Evolutionary conservation across 2,888 invertebrate genomes (phyloP).

Genomic region (Blera fallax): DNA sequence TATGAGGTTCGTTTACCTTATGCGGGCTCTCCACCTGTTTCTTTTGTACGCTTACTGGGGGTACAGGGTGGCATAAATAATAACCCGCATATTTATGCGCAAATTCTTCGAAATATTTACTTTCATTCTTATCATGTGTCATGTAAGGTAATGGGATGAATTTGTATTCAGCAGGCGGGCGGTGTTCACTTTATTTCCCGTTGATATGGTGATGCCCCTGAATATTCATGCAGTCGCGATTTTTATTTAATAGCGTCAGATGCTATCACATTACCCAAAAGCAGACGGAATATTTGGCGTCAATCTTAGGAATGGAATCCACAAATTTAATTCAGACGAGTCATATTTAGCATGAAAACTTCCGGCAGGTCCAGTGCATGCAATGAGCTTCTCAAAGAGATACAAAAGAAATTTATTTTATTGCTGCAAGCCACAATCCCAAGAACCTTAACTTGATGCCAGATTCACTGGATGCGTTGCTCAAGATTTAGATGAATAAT

Average conservation of each 20-base stretch:
- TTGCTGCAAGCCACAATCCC: no score
- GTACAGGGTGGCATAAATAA: neutral
- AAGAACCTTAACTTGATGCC: no score
- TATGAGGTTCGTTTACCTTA: constrained; percentile 58
- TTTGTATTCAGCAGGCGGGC: constrained; percentile 53
- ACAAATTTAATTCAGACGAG: neutral
- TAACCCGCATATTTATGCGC: constrained; percentile 47
- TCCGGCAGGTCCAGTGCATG: neutral
- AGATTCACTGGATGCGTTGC: no score
- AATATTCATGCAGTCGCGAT: constrained; percentile 48
- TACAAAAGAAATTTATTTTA: no score
- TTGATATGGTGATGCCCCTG: constrained; percentile 44
- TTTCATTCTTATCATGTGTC: constrained; percentile 65
- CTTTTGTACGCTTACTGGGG: constrained; percentile 46
- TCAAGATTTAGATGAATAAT: no score
- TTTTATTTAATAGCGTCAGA: constrained; percentile 41
- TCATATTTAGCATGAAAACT: neutral
- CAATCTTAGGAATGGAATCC: neutral
- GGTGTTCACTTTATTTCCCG: constrained; percentile 47
- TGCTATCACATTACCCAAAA: neutral
- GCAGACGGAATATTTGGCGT: neutral
- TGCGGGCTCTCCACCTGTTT: constrained; percentile 68
- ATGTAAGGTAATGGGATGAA: constrained; percentile 23
- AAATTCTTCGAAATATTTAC: constrained; percentile 59
- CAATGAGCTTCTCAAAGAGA: no score